These are phyloP conservation scores for Paratilapia polleni DNA, from an alignment of 2,113 vertebrate species.

Conservation along the genomic window DNA sequence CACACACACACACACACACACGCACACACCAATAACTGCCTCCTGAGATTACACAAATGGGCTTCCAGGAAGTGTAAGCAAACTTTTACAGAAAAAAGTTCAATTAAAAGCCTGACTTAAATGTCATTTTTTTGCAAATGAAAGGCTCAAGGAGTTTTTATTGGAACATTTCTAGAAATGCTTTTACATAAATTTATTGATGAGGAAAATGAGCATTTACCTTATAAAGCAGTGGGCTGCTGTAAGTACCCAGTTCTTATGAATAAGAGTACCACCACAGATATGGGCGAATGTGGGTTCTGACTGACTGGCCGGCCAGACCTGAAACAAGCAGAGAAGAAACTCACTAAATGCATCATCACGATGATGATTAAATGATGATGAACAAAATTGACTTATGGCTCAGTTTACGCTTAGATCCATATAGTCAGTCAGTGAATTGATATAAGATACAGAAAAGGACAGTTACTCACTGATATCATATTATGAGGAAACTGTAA, in stretches of 20 bases:
- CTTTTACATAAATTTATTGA: background rate
- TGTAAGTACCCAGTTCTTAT: slow-evolving; percentile 81
- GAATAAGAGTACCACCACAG: slow-evolving; percentile 81
- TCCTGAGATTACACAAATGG: slow-evolving; percentile 19
- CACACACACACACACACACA: background rate
- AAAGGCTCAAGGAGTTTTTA: background rate
- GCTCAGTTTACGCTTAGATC: background rate
- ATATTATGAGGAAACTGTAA: background rate
- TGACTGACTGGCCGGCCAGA: slow-evolving; percentile 77
- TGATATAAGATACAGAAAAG: background rate
- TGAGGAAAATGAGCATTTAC: slow-evolving; percentile 43
- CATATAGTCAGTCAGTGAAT: background rate
- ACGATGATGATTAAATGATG: background rate
- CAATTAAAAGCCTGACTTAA: background rate
- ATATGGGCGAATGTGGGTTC: slow-evolving; percentile 75
- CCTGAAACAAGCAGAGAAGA: slow-evolving; percentile 59
- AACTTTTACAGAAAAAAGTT: background rate
- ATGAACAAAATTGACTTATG: background rate
- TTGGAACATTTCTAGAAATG: background rate
- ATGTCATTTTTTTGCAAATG: background rate
- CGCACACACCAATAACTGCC: slow-evolving; percentile 14
- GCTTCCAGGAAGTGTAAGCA: slow-evolving; percentile 11
- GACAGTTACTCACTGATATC: background rate
- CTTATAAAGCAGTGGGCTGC: slow-evolving; percentile 82
- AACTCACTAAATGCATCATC: background rate